A percentile compares a stretch with the other conserved stretches of the same genome.
Conservation (phyloP, 2,113 vertebrate species). For the Stercorarius parasiticus region DNA sequence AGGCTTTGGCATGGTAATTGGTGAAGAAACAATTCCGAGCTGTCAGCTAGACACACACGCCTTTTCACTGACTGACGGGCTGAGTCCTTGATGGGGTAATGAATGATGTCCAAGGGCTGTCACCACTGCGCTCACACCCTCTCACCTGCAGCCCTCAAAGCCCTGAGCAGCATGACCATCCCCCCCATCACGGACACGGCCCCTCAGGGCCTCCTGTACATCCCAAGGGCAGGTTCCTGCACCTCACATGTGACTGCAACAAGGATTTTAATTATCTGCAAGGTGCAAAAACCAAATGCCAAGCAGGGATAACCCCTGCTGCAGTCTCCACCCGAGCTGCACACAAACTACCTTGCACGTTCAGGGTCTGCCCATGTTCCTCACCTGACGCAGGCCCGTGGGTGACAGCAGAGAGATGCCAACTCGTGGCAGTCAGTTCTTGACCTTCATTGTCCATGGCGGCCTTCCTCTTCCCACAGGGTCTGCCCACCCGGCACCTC, state of each 20-base stretch:
- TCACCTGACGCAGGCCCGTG: accelerated
- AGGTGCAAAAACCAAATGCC: neutral
- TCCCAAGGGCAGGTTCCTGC: neutral
- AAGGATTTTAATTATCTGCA: neutral
- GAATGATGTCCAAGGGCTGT: neutral
- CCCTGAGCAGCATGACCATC: accelerated
- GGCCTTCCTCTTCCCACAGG: neutral
- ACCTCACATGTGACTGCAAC: accelerated
- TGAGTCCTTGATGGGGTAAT: neutral
- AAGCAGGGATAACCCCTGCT: neutral
- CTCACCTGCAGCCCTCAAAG: neutral
- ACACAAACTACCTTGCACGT: accelerated
- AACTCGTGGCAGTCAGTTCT: too few relatives aligned
- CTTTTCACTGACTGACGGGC: slow-evolving; percentile 42
- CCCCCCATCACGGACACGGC: accelerated
- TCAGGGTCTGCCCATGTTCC: accelerated
- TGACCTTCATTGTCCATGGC: neutral
- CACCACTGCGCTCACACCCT: accelerated
- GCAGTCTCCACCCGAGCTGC: neutral
- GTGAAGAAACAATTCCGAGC: slow-evolving; percentile 63
- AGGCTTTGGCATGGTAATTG: slow-evolving; percentile 50
- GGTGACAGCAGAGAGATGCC: accelerated
- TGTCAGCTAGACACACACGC: slow-evolving; percentile 39
- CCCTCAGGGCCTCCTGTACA: neutral
- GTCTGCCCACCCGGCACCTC: neutral